A percentile compares a stretch with the other conserved stretches of the same genome.
Conservation (phyloP, 2,113 vertebrate species). For the Apteryx owenii region DNA sequence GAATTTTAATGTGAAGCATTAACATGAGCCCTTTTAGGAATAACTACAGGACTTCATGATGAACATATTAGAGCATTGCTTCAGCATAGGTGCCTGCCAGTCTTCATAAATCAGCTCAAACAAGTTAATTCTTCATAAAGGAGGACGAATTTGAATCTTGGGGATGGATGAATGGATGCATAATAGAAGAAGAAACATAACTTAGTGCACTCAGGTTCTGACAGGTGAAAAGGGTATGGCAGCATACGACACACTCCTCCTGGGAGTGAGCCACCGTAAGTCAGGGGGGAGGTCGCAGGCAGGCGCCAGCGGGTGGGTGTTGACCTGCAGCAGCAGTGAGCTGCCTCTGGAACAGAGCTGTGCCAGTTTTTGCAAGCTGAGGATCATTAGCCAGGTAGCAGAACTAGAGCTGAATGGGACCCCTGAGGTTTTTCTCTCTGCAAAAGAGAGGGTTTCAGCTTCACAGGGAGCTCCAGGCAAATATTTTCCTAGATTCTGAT, state of each 20-base stretch:
- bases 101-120: constrained; percentile 69
- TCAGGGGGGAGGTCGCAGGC: too few relatives aligned
- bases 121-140: constrained; percentile 74
- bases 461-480: neutral
- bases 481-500: neutral
- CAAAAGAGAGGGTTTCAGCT: too few relatives aligned
- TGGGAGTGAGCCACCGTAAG: neutral
- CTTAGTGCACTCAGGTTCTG: neutral
- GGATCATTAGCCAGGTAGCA: neutral
- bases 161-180: constrained; percentile 33
- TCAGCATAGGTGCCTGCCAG: constrained; percentile 57
- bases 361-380: neutral
- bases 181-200: neutral
- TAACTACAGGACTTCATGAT: constrained; percentile 67
- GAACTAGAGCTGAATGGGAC: neutral
- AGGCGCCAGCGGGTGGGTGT: too few relatives aligned
- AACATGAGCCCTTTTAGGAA: constrained; percentile 73
- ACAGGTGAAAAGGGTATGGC: neutral
- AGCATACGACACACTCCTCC: neutral
- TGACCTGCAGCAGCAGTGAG: neutral
- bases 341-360: neutral
- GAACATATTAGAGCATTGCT: constrained; percentile 52
- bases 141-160: constrained; percentile 15
- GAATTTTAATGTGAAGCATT: constrained; percentile 71
- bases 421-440: neutral